Base-by-base conservation (phyloP, 92 coral and sea anemone genomes). In the Diadumene lineata region DNA sequence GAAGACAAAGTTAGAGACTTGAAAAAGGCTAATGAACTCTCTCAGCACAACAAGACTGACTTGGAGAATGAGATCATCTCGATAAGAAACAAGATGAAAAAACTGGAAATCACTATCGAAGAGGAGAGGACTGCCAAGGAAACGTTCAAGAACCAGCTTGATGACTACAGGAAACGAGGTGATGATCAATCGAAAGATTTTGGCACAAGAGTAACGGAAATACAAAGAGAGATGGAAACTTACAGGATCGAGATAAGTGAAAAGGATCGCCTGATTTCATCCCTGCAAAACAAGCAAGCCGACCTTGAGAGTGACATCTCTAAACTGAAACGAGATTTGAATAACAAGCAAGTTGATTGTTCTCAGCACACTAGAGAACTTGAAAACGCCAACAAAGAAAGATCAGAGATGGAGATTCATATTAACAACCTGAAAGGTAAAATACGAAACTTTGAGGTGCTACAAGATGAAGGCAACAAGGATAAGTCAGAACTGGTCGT, bases 181-280 rank as follows among this genome's bases (percentile, higher is more conserved):
- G 97, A 91, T 43, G 87, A 78, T 29, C 96, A 92, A 58, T 86
- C 93, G 16, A 88, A 86, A 50, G 97, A 91, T 63, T 87, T 91
- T 77, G 83, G 75, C 1, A 73, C 85, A 23, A 89, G 90, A 18
- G 82, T 91, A n/a, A 75, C 78, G 34, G 90, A 81, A 19, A 77
- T 91, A 13, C 82, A 86, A 69, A 78, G 56, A 28, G 97, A 91
- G 48, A 81, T 91, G 61, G 97, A 91, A 66, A 77, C 73, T 9
- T 85, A 78, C 79, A 72, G 93, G 44, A 79, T 81, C 11, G 97
- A 91, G 56, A 70, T 81, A 11, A 75, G 58, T 11, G 93, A 88
- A 3, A 91, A 88, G 65, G 97, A 91, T 38, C 82, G 88, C 25
- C n/a, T 77, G 21, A 88, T 91, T 68, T 82, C 84, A n/a, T 84